Conservation (phyloP, 2,888 invertebrate genomes). For the Dryocosmus kuriphilus region DNA sequence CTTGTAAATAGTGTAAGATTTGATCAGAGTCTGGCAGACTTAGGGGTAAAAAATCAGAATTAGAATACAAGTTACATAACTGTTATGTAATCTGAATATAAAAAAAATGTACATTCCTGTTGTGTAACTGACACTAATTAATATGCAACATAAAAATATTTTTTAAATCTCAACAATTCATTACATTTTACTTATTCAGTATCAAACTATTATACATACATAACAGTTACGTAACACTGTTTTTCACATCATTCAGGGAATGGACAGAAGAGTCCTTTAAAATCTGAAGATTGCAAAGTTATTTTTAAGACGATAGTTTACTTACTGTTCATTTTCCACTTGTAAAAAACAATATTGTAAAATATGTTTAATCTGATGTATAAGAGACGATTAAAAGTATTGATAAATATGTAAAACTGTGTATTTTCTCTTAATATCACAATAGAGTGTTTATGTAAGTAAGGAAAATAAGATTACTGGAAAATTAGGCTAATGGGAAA, state of each 20-base stretch:
- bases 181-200: not conserved
- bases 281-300: not conserved
- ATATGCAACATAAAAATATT: not conserved
- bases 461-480: not conserved
- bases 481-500: not conserved
- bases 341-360: not conserved
- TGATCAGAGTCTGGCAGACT: not conserved
- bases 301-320: conserved; percentile 4
- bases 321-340: not conserved
- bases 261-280: not conserved
- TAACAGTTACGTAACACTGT: not conserved
- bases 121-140: not conserved
- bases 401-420: not conserved
- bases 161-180: not conserved
- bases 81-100: not conserved
- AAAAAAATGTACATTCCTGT: not conserved
- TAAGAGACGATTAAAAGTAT: not conserved
- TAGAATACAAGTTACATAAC: not conserved
- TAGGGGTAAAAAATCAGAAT: not conserved
- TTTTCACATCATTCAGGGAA: not conserved
- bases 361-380: not conserved
- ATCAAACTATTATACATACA: not conserved
- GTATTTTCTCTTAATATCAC: not conserved
- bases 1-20: conserved; percentile 1
- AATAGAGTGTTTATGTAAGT: not conserved